Evolutionary conservation across 2,113 vertebrate species (phyloP), one percentile per base, ranked within the genome.

Genomic region (Oxygymnocypris stewartii): DNA sequence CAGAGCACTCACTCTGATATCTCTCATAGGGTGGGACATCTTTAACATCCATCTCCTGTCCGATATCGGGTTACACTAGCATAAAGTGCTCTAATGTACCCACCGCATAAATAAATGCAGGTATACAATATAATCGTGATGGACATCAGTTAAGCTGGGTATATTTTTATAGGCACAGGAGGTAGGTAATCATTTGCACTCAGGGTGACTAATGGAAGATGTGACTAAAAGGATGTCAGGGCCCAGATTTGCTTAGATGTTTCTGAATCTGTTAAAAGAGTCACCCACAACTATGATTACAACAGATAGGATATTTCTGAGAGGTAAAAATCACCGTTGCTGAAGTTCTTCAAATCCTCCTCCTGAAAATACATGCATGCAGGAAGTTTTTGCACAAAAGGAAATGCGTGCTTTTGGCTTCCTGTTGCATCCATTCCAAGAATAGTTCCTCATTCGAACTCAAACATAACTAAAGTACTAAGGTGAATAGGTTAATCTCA

Each of bases 101-200:
- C 42, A 59, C 84, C 47, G 25, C 5, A 23, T 40, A 67, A 81
- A 82, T 67, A 82, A 82, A 67, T n/a, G 12, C 31, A 49, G 12
- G 84, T 37, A 51, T 57, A 40, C 9, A 37, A 37, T 42, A 87
- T 6, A 83, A 69, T 75, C 31, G 47, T 63, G 18, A 78, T 28
- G 61, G 65, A 86, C 61, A 88, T 87, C 87, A 85, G 69, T 40
- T 78, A 83, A 54, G 23, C n/a, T 59, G 57, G 67, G 65, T 84
- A 83, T 79, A 79, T 51, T 59, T 79, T 71, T 47, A 76, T 79
- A 90, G 87, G 87, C 89, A 88, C 89, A 87, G 71, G 87, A 90
- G 89, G 87, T 88, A 85, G 85, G 77, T 83, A 65, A 77, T 73
- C 59, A 76, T 82, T 82, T 84, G 80, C 76, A 57, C 44, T 81